These are phyloP conservation scores for Drosophila macrospina DNA, from an alignment of 2,888 invertebrate species.

Conservation along the genomic window DNA sequence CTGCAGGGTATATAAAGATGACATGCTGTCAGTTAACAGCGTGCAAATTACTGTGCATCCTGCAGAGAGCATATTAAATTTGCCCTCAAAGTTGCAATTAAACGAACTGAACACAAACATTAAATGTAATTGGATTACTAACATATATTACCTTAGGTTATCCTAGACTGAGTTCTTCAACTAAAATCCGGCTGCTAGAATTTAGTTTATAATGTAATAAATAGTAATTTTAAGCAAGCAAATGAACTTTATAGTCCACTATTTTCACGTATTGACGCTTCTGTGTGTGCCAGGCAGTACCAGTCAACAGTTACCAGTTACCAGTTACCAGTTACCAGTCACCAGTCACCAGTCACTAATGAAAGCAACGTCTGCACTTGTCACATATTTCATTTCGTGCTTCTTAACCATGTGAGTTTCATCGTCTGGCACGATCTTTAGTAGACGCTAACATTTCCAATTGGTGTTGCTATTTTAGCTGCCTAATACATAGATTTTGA, in stretches of 20 bases:
- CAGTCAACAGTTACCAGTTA: not conserved
- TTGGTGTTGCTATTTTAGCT: conserved; percentile 21
- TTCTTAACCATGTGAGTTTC: conserved; percentile 29
- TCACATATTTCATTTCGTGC: conserved; percentile 31
- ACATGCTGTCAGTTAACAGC: conserved; percentile 11
- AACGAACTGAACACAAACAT: conserved; percentile 1
- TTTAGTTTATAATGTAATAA: too few relatives aligned
- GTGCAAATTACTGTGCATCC: conserved; percentile 19
- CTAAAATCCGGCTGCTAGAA: too few relatives aligned
- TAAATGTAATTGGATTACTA: not conserved
- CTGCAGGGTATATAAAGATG: conserved; percentile 3
- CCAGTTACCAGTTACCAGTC: not conserved
- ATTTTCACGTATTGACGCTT: conserved; percentile 1
- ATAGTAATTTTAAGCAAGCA: not conserved
- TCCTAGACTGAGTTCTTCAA: too few relatives aligned
- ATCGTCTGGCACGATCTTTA: conserved; percentile 53
- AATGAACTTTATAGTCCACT: not conserved
- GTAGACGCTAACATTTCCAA: conserved; percentile 18
- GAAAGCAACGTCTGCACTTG: conserved; percentile 19
- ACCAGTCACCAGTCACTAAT: not conserved
- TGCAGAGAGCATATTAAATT: conserved; percentile 11
- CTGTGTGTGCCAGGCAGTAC: conserved; percentile 27
- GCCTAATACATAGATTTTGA: conserved; percentile 67
- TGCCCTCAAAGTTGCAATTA: conserved; percentile 8
- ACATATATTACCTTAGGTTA: too few relatives aligned